Base-by-base conservation (phyloP, 2,888 invertebrate species). In the Limnephilus rhombicus region DNA sequence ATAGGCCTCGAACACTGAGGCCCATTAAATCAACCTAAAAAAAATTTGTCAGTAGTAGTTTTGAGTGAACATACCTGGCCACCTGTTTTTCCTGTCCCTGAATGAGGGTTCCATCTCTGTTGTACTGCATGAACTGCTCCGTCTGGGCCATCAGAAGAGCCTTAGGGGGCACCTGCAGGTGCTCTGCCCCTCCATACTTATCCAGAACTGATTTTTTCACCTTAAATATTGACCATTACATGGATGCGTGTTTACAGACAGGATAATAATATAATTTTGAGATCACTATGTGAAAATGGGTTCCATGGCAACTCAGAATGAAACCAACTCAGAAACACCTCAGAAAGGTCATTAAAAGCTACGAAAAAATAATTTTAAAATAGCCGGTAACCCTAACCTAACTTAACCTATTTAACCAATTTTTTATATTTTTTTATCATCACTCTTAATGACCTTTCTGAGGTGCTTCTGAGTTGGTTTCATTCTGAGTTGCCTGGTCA, bases 111-210 rank as follows among this genome's bases (percentile, higher is more conserved):
- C 99, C 99, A 94, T 98, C 98, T 90, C 99, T 96, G 49, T 99
- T 99, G 96, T 99, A 99, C 94, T 99, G 98, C 1, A 99, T 97
- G 95, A 99, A 99, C 94, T 98, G 97, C 95, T 99, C 99, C 0
- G 99, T 99, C 95, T 99, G 99, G 0, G 99, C 99, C 90, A 99
- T 95, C 7, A 99, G 96, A 85, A 99, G 95, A n/a, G 99, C 97
- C 94, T 98, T 97, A 0, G 99, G 99, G 0, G 99, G 99, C 0
- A 97, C 98, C 93, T 98, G 96, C 81, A 99, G 95, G 95, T 99
- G 98, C 94, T 99, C 99, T 94, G 98, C 98, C 0, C 99, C 99
- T 0, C 99, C 99, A 94, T 99, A 99, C 95, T 98, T 98, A 94
- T 98, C 98, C 82, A 99, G 96, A 92, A 99, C 98, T 91, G 97